Evolutionary conservation across 2,888 invertebrate species (phyloP).

Genomic region (Thecocarcelia acutangulata): DNA sequence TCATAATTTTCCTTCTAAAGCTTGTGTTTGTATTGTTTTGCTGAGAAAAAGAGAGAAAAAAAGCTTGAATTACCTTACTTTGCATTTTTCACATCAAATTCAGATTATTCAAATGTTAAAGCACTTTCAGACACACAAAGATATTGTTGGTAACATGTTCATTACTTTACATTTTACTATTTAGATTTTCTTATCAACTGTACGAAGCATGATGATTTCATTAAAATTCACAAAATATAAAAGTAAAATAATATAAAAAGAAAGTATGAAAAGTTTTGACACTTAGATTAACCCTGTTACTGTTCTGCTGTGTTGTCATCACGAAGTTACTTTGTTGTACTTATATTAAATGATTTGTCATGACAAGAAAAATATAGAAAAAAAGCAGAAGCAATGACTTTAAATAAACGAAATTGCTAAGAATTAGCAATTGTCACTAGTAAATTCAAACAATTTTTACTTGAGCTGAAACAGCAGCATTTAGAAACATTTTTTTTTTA

Average conservation of each 20-base stretch:
- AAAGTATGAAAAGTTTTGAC: conserved; percentile 50
- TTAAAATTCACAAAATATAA: conserved; percentile 25
- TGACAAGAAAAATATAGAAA: neutral
- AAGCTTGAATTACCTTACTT: conserved; percentile 27
- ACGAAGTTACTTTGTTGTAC: conserved; percentile 26
- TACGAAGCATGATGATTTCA: conserved; percentile 41
- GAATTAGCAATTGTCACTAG: neutral
- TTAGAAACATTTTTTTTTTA: too few relatives aligned
- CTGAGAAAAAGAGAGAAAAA: neutral
- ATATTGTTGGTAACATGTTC: neutral
- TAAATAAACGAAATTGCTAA: neutral
- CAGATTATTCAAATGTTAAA: conserved; percentile 13
- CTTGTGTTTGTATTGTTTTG: neutral
- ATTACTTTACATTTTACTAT: conserved; percentile 17
- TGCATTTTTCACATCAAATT: conserved; percentile 7
- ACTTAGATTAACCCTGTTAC: conserved; percentile 48
- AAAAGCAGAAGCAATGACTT: neutral
- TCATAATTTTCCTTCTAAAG: neutral
- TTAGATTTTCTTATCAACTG: conserved; percentile 26
- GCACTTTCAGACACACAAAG: neutral
- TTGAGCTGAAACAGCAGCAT: too few relatives aligned
- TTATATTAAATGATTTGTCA: conserved; percentile 37
- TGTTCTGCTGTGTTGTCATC: conserved; percentile 38
- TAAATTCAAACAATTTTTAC: too few relatives aligned
- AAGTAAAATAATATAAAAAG: conserved; percentile 3